Percentiles rank a stretch among this genome's conserved stretches.
These are phyloP conservation scores for Drosophila kambysellisi DNA, from an alignment of 2,888 invertebrate species.

Conservation along the genomic window DNA sequence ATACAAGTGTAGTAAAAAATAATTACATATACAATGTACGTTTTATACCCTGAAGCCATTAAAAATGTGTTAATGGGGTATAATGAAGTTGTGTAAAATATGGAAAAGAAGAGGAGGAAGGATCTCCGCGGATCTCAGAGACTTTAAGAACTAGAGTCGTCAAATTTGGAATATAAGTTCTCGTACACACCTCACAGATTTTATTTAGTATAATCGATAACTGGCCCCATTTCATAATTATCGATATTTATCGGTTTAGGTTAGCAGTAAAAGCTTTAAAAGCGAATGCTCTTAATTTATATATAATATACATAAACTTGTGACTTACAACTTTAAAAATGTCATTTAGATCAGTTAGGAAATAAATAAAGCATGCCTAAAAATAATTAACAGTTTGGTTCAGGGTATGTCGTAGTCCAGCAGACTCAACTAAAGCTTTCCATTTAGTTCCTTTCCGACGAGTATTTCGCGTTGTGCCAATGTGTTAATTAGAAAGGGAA, in stretches of 20 bases:
- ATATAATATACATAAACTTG: neutral
- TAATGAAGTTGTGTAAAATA: neutral
- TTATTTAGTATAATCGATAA: neutral
- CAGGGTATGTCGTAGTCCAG: neutral
- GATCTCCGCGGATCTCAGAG: neutral
- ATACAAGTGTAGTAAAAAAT: neutral
- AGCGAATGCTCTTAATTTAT: neutral
- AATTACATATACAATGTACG: neutral
- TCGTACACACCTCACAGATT: neutral
- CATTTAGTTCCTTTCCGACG: neutral
- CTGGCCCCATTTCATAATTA: neutral
- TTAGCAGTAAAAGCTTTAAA: neutral
- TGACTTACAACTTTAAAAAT: neutral
- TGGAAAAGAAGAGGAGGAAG: neutral
- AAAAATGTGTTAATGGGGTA: neutral
- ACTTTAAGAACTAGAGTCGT: neutral
- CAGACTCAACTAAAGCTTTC: neutral
- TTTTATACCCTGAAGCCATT: neutral
- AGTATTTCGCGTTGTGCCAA: conserved; percentile 24
- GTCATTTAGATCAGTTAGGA: neutral
- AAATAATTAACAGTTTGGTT: neutral
- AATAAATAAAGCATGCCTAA: neutral
- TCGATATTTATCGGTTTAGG: neutral
- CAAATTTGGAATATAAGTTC: neutral
- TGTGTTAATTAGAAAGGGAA: conserved; percentile 54